Conservation (phyloP, 2,888 invertebrate genomes). For the Microplitis manilae region DNA sequence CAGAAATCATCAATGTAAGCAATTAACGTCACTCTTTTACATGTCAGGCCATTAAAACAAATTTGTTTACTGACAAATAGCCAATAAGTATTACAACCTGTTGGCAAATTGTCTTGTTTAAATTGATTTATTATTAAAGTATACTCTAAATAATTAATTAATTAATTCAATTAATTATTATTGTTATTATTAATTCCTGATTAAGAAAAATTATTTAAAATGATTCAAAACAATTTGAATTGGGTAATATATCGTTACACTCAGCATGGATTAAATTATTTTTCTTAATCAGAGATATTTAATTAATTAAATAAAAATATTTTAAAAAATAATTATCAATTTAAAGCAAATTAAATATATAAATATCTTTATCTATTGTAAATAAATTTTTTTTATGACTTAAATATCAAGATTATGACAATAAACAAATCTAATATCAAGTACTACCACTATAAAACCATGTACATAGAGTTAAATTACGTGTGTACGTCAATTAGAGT, state of each 20-base stretch:
- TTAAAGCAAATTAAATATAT: neutral
- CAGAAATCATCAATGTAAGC: constrained; percentile 7
- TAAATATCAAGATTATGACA: neutral
- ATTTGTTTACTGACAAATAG: neutral
- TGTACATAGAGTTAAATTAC: neutral
- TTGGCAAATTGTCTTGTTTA: neutral
- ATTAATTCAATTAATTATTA: neutral
- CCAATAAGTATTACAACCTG: neutral
- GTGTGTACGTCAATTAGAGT: neutral
- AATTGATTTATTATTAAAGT: neutral
- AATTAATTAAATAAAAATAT: no score
- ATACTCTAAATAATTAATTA: neutral
- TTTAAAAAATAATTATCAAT: no score
- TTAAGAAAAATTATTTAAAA: no score
- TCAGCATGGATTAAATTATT: no score
- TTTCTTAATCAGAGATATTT: no score
- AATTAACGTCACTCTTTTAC: neutral
- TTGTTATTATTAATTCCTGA: neutral
- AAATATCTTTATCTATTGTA: neutral
- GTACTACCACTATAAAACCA: neutral
- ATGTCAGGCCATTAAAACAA: neutral
- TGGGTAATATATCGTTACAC: no score
- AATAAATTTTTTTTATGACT: neutral
- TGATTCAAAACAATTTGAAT: no score
- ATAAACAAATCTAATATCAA: neutral